A percentile compares a stretch with the other conserved stretches of the same genome.
These are phyloP conservation scores for Oeneis ivallda DNA, from an alignment of 2,888 invertebrate genomes.

Conservation along the genomic window DNA sequence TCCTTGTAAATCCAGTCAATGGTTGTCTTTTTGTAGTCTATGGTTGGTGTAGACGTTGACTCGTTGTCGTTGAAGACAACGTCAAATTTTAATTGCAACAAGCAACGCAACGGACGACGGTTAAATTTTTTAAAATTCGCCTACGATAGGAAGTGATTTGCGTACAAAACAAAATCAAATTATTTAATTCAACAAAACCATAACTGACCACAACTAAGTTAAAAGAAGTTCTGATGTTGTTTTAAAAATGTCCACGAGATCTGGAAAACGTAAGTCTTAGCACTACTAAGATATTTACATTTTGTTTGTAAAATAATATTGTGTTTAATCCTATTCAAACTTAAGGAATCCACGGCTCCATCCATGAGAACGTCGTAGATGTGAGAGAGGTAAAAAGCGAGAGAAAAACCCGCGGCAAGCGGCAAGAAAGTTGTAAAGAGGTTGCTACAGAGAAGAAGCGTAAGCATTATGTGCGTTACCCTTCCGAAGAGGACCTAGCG, in stretches of 20 bases:
- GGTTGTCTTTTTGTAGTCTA: too few relatives aligned
- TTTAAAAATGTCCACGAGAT: slow-evolving; percentile 67
- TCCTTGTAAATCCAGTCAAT: too few relatives aligned
- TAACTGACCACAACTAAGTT: not conserved
- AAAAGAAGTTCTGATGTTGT: not conserved
- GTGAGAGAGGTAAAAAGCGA: slow-evolving; percentile 42
- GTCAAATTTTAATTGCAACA: too few relatives aligned
- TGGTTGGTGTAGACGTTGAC: too few relatives aligned
- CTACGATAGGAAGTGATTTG: too few relatives aligned
- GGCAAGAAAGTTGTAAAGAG: slow-evolving; percentile 48
- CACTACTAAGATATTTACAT: not conserved
- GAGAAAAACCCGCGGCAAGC: slow-evolving; percentile 58
- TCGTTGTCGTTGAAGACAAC: too few relatives aligned
- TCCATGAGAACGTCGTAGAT: slow-evolving; percentile 47
- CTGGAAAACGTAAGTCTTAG: slow-evolving; percentile 69
- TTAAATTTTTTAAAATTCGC: too few relatives aligned
- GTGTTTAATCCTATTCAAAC: slow-evolving; percentile 18
- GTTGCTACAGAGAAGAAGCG: slow-evolving; percentile 51
- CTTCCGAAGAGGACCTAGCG: slow-evolving; percentile 54
- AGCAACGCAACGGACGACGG: too few relatives aligned
- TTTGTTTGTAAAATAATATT: slow-evolving; percentile 1
- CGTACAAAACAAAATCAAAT: too few relatives aligned
- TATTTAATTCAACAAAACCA: not conserved
- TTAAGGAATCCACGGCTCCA: slow-evolving; percentile 62
- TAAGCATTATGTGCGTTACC: slow-evolving; percentile 63